Conservation (phyloP, 1,140 invertebrate genomes). For the Anoplolepis gracilipes region DNA sequence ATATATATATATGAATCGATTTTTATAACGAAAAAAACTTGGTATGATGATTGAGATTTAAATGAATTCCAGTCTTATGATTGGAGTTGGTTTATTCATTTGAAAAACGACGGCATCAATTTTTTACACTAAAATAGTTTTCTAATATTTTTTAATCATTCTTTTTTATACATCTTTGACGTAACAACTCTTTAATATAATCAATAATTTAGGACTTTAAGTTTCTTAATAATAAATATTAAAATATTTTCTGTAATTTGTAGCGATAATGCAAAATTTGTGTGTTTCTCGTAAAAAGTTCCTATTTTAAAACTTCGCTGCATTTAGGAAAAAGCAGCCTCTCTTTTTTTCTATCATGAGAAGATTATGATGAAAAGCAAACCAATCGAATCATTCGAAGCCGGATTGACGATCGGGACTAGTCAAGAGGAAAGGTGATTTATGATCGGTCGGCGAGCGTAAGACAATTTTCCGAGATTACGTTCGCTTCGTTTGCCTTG, state of each 20-base stretch:
- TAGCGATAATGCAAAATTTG: not conserved
- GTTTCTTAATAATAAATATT: not conserved
- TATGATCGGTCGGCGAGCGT: slow-evolving; percentile 22
- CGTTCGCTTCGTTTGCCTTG: slow-evolving; percentile 43
- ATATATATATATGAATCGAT: not conserved
- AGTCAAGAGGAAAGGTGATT: slow-evolving; percentile 19
- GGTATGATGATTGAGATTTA: slow-evolving; percentile 15
- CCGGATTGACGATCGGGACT: slow-evolving; percentile 1
- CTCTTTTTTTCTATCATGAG: not conserved
- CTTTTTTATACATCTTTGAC: not conserved
- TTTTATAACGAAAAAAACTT: not conserved
- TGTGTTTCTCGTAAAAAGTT: not conserved
- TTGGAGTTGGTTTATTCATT: slow-evolving; percentile 22
- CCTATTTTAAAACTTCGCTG: not conserved
- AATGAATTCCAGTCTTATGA: not conserved
- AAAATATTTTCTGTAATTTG: not conserved
- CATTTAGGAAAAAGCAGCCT: not conserved
- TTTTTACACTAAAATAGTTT: not conserved
- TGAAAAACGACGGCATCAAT: not conserved
- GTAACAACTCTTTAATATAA: not conserved
- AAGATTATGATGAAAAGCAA: slow-evolving; percentile 5
- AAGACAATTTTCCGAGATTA: slow-evolving; percentile 56
- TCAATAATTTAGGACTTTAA: not conserved
- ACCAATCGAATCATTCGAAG: slow-evolving; percentile 27
- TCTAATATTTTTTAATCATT: not conserved